Conservation (phyloP, 2,797 vertebrate species). For the Artibeus lituratus region DNA sequence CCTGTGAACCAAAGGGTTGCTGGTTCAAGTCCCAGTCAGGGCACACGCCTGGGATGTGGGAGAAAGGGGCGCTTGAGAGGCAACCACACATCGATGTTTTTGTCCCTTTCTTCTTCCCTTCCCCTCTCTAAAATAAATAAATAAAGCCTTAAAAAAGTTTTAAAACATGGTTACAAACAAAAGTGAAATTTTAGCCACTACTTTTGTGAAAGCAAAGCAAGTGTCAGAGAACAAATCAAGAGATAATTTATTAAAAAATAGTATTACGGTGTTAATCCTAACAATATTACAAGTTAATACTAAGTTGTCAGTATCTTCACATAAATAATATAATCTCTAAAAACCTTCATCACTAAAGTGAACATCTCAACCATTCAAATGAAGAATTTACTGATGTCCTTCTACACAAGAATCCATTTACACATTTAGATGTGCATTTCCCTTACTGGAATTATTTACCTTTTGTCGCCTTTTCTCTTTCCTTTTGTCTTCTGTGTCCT, state of each 20-base stretch:
- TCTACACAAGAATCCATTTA: not conserved
- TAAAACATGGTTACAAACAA: not conserved
- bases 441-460: slow-evolving; percentile 79
- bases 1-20: no score
- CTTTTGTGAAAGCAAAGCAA: slow-evolving; percentile 17
- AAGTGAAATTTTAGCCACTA: not conserved
- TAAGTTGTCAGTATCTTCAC: not conserved
- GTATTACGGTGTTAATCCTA: not conserved
- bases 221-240: slow-evolving; percentile 6
- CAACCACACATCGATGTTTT: no score
- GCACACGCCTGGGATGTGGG: no score
- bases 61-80: no score
- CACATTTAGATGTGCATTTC: not conserved
- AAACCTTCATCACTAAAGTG: not conserved
- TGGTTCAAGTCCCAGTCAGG: no score
- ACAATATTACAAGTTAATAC: not conserved
- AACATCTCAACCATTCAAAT: not conserved
- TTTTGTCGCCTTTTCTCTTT: slow-evolving; percentile 98
- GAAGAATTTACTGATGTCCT: not conserved
- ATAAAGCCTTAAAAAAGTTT: not conserved
- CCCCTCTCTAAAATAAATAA: no score
- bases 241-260: slow-evolving; percentile 9
- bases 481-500: slow-evolving; percentile 99
- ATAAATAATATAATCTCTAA: not conserved
- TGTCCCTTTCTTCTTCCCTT: no score